Evolutionary conservation across 2,888 invertebrate genomes (phyloP).

Genomic region (Tenthredo scrophulariae): DNA sequence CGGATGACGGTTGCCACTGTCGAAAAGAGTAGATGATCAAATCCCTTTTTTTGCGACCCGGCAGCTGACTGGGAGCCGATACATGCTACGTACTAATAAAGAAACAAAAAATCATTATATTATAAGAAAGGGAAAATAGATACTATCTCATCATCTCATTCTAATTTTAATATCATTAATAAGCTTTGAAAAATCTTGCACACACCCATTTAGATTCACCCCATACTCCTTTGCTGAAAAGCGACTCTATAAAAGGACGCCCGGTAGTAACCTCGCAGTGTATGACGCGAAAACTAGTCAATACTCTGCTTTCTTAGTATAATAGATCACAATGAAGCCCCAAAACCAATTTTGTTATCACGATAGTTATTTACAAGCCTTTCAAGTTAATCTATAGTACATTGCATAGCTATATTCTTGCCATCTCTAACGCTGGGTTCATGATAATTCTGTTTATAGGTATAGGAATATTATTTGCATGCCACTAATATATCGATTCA

Average conservation of each 20-base stretch:
- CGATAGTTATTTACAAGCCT: not conserved
- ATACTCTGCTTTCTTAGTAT: not conserved
- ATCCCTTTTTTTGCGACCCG: not conserved
- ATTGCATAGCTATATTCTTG: not conserved
- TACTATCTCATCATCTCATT: too few relatives aligned
- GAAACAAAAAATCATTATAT: too few relatives aligned
- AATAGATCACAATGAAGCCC: not conserved
- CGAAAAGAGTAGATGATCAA: not conserved
- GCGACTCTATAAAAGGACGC: too few relatives aligned
- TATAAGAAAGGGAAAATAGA: too few relatives aligned
- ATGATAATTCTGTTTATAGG: not conserved
- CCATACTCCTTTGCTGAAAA: too few relatives aligned
- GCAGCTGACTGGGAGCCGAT: not conserved
- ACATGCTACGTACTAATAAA: not conserved
- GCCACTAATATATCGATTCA: not conserved
- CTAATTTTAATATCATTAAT: too few relatives aligned
- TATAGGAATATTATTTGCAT: slow-evolving; percentile 7
- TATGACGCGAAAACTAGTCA: not conserved
- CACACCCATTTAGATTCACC: too few relatives aligned
- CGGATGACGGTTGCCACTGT: too few relatives aligned
- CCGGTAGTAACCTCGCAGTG: not conserved
- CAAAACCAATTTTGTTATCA: not conserved
- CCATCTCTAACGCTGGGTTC: not conserved
- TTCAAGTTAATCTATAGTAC: not conserved
- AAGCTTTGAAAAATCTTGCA: too few relatives aligned